Percentiles rank a stretch among this genome's conserved stretches.
Evolutionary conservation across 2,797 vertebrate species (phyloP).

Genomic region (Coranthus polyacanthus): DNA sequence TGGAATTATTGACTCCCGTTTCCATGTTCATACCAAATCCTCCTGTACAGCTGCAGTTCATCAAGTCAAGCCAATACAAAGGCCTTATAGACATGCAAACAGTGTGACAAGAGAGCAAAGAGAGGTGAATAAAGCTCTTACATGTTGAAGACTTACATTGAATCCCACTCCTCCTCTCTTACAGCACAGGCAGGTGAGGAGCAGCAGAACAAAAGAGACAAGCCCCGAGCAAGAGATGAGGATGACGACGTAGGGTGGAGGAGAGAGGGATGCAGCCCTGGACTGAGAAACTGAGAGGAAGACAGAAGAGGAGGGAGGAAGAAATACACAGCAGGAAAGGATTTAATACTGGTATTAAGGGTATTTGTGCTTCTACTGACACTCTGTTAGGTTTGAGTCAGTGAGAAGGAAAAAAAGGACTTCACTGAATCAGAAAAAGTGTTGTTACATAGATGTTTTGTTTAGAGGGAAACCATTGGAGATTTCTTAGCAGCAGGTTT

Average conservation of each 20-base stretch:
- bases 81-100: constrained; percentile 29
- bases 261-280: constrained; percentile 86
- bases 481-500: constrained; percentile 73
- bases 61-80: constrained; percentile 17
- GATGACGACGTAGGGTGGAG: constrained; percentile 93
- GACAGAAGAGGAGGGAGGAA: constrained; percentile 31
- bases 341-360: constrained; percentile 52
- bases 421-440: constrained; percentile 68
- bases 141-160: constrained; percentile 90
- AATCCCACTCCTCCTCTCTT: constrained; percentile 93
- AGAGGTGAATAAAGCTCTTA: constrained; percentile 75
- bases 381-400: constrained; percentile 63
- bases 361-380: constrained; percentile 19
- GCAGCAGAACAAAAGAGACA: constrained; percentile 93
- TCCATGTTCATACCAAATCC: constrained; percentile 25
- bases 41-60: constrained; percentile 2
- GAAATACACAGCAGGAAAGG: constrained; percentile 38
- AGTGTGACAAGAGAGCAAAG: constrained; percentile 45
- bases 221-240: constrained; percentile 95
- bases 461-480: constrained; percentile 76
- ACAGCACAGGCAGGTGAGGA: constrained; percentile 95
- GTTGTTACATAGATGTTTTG: constrained; percentile 77
- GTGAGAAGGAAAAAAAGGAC: constrained; percentile 64
- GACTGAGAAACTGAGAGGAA: constrained; percentile 83
- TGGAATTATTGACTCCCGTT: constrained; percentile 39